Base-by-base conservation (phyloP, 2,888 invertebrate genomes). In the Meandrusa payeni region DNA sequence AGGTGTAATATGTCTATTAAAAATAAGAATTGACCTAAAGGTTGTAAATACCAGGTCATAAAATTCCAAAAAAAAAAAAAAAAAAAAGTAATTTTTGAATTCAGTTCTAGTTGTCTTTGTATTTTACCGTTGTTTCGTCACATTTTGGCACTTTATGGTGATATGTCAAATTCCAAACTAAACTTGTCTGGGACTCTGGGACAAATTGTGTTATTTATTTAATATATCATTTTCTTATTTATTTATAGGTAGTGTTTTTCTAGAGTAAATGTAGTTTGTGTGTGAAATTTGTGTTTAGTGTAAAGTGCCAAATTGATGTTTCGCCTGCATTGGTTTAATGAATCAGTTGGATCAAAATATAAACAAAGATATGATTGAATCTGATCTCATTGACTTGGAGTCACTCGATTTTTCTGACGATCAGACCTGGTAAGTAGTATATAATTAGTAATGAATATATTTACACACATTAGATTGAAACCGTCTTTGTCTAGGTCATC, bases 351-450 rank as follows among this genome's bases (percentile, higher is more conserved):
- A 82, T 81, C 81, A 83, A 80, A 86, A 86, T 85, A 85, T 82
- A 87, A 85, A 87, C 86, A 85, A 87, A 83, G 85, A 83, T 85
- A 85, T 87, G 86, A 70, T 76, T 69, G 85, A 85, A 75, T 75
- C 69, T 69, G 89, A 89, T 67, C 76, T 90, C 59, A 89, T 91
- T 62, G 89, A 90, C 79, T 78, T 90, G 68, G 83, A 85, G 66
- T 75, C 87, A 57, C 73, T 90, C 57, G 82, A 89, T 74, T 88
- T 87, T 71, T 76, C 78, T 49, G 85, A 90, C 73, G 83, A 89
- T 66, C 90, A 91, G 77, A 89, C 89, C 54, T 91, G 91, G 91
- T 91, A 64, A 80, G 89, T 68, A 50, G 43, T 9, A 46, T n/a
- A 31, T 6, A n/a, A 11, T 22, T 13, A 12, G n/a, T 24, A n/a